phyloP scores from a whole-genome alignment of 2,113 vertebrate species.

The Lipotes vexillifer region DNA sequence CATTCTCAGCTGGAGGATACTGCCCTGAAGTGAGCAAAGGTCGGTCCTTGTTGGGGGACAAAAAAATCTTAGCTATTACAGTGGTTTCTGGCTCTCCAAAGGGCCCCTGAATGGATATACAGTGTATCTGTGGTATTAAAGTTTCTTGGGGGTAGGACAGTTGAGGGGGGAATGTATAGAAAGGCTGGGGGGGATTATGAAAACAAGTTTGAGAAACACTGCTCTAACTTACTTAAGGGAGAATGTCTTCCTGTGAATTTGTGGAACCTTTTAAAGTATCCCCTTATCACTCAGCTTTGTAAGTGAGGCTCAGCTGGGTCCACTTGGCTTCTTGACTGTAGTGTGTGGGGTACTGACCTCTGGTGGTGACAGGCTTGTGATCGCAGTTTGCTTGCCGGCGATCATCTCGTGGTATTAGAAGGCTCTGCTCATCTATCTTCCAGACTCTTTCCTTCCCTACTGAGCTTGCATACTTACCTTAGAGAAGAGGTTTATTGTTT shows the following conservation, averaged over 20 bases:
- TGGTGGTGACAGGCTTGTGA: not conserved
- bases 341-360: not conserved
- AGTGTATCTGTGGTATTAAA: accelerated
- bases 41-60: not conserved
- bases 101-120: not conserved
- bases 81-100: not conserved
- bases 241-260: not conserved
- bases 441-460: not conserved
- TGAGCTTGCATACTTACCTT: not conserved
- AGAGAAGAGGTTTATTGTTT: not conserved
- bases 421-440: too few relatives aligned
- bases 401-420: accelerated
- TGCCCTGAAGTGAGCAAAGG: not conserved
- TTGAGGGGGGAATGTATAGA: not conserved
- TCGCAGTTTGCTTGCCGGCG: accelerated
- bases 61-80: not conserved
- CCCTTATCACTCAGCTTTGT: not conserved
- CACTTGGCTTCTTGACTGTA: accelerated
- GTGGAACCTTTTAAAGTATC: too few relatives aligned
- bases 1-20: not conserved
- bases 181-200: accelerated
- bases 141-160: not conserved
- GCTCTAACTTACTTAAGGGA: not conserved
- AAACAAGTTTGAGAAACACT: not conserved
- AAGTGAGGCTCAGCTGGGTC: not conserved